phyloP scores from a whole-genome alignment of 1,140 invertebrate species.

The Leptinotarsa undecemlineata region DNA sequence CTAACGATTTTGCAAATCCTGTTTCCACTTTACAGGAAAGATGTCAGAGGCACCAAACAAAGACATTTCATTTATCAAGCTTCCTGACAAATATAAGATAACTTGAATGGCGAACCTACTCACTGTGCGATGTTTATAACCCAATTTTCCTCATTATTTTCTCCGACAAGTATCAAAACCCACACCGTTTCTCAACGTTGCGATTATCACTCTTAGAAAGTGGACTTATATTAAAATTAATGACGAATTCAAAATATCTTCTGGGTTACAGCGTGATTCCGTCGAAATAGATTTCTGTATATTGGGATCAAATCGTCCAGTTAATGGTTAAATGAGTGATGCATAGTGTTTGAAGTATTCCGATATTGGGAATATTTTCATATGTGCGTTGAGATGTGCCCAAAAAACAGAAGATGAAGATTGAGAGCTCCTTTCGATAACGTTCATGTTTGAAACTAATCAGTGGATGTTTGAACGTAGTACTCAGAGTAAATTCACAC shows the following conservation, averaged over 20 bases:
- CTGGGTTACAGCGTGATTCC: conserved; percentile 5
- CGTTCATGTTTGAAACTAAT: too few species aligned
- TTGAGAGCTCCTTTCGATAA: too few species aligned
- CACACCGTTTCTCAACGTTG: conserved; percentile 9
- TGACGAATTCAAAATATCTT: conserved; percentile 1
- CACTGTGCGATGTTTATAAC: conserved; percentile 15
- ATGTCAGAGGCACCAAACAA: conserved; percentile 7
- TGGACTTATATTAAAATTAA: conserved; percentile 5
- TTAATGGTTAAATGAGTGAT: too few species aligned
- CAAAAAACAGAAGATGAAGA: too few species aligned
- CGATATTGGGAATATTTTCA: too few species aligned
- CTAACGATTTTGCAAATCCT: neutral
- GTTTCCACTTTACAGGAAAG: neutral
- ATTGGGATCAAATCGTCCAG: too few species aligned
- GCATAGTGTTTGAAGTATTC: too few species aligned
- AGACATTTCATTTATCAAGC: conserved; percentile 13
- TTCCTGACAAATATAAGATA: conserved; percentile 16
- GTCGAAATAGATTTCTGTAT: neutral
- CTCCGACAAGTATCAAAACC: conserved; percentile 16
- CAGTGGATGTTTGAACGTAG: too few species aligned
- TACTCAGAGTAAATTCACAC: too few species aligned
- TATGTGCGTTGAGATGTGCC: too few species aligned
- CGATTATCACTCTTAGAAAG: conserved; percentile 14
- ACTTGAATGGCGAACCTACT: conserved; percentile 13
- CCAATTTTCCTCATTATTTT: conserved; percentile 19